Evolutionary conservation across 1,140 invertebrate species (phyloP), one percentile per base, ranked within the genome.

Genomic region (Drosophila guanche): DNA sequence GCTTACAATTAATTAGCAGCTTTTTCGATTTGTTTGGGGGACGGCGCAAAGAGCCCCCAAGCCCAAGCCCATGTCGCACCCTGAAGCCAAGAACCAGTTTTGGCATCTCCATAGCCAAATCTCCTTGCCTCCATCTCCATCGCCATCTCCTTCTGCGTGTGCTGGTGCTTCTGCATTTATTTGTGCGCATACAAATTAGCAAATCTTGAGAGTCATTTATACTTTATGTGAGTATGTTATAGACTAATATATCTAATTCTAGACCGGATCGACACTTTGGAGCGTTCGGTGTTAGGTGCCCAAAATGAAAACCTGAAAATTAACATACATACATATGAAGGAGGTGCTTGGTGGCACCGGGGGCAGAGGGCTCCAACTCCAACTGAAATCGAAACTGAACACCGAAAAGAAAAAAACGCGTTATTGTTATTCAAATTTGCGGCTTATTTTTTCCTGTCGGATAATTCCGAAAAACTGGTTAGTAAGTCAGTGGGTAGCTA

Each of bases 401-500:
- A 51, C 72, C 47, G 6, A 27, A 5, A 27, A 27, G 25, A 5
- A 27, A 43, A 61, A 83, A 88, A 83, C 84, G 83, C 84, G 80
- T 86, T 86, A 73, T 84, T 81, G 74, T 81, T 86, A 88, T 89
- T 88, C 78, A 88, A 89, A 89, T 79, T 66, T 56, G 40, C 22
- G 56, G 23, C 53, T 53, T 50, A 22, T 74, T 46, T 57, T 63
- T 40, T 53, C 57, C 54, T 53, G 57, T 60, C 76, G 61, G 60
- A 67, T 85, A 77, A 78, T 73, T 27, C 56, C 68, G 51, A 72
- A 57, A 78, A 88, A 88, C 83, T 88, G 83, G 83, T 88, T 88
- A 88, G 83, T 88, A 88, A 88, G 83, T 88, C 83, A 88, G 84
- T 88, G 84, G 83, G 83, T 88, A 83, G 79, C 41, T 75, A 52